Percentiles rank a stretch among this genome's conserved stretches.
Evolutionary conservation across 2,797 vertebrate genomes (phyloP).

Genomic region (Pseudochromis fuscus): DNA sequence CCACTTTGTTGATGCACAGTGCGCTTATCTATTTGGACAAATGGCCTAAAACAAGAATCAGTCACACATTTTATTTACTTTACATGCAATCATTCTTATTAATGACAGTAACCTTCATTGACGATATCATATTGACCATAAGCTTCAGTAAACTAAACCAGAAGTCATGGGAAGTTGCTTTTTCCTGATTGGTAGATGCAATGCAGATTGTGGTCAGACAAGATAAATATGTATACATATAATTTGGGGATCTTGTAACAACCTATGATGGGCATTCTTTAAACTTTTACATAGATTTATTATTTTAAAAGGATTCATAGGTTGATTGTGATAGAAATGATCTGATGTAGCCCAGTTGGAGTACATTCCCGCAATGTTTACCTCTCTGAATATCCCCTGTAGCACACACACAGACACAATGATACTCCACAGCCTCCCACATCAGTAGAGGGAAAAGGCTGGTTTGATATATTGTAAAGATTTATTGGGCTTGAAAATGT

Average conservation of each 20-base stretch:
- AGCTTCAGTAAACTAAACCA: not conserved
- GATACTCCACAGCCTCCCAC: constrained; percentile 10
- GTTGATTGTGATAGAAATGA: not conserved
- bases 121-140: not conserved
- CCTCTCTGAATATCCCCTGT: constrained; percentile 24
- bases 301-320: not conserved
- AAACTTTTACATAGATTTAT: constrained; percentile 8
- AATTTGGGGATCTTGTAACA: no score
- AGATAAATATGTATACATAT: not conserved
- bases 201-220: not conserved
- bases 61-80: no score
- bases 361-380: not conserved
- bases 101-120: not conserved
- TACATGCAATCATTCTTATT: not conserved
- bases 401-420: constrained; percentile 27
- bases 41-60: not conserved
- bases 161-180: not conserved
- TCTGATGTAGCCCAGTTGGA: no score
- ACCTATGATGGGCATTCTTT: not conserved
- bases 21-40: not conserved
- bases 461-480: constrained; percentile 74
- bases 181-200: not conserved
- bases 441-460: constrained; percentile 35
- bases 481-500: constrained; percentile 83
- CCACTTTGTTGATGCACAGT: not conserved